These are phyloP conservation scores for Meles meles DNA, from an alignment of 2,113 vertebrate genomes.

Conservation along the genomic window DNA sequence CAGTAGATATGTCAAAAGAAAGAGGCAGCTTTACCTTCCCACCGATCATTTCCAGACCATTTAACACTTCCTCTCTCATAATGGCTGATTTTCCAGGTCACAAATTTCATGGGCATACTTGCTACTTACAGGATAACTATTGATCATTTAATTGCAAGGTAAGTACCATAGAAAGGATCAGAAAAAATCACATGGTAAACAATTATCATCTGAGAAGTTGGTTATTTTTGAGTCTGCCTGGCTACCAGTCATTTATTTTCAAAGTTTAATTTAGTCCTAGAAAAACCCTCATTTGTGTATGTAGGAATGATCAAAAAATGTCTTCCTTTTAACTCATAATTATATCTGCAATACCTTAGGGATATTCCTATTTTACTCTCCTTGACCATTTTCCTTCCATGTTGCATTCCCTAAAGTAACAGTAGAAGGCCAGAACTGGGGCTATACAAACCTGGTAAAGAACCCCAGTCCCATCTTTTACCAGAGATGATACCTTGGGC, in stretches of 20 bases:
- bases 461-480: background rate
- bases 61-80: conserved; percentile 65
- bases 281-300: background rate
- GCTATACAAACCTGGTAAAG: background rate
- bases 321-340: background rate
- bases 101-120: conserved; percentile 41
- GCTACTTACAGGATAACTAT: conserved; percentile 58
- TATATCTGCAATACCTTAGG: background rate
- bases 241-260: conserved; percentile 29
- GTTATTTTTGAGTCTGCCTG: conserved; percentile 37
- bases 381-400: background rate
- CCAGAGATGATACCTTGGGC: background rate
- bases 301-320: background rate
- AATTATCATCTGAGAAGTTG: conserved; percentile 63
- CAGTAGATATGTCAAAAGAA: background rate
- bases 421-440: background rate
- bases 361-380: background rate
- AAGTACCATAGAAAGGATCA: conserved; percentile 32
- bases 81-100: conserved; percentile 74
- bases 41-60: conserved; percentile 58
- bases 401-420: background rate
- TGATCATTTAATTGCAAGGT: conserved; percentile 72
- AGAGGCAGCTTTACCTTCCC: background rate
- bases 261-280: conserved; percentile 49
- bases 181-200: conserved; percentile 68